Conservation (phyloP, 2,888 invertebrate genomes). For the Trisateles emortualis region DNA sequence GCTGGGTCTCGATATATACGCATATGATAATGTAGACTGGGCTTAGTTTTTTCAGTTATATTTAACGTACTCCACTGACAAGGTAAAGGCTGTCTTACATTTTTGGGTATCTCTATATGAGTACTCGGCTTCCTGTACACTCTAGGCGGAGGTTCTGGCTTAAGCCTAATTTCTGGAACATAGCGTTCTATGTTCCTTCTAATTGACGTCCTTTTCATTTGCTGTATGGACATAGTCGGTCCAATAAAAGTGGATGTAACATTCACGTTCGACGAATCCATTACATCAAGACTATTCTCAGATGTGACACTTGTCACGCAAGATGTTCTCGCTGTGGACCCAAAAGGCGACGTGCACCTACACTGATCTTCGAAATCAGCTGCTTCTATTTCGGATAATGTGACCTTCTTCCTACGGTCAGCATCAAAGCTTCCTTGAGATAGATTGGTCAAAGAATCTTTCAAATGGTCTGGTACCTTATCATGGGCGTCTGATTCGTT, state of each 20-base stretch:
- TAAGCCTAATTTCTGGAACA: slow-evolving; percentile 75
- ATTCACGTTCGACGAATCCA: slow-evolving; percentile 82
- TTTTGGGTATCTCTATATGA: slow-evolving; percentile 80
- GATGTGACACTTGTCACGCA: slow-evolving; percentile 87
- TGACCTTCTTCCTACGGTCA: slow-evolving; percentile 73
- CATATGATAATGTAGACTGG: slow-evolving; percentile 84
- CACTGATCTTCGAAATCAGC: slow-evolving; percentile 90
- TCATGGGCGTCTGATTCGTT: slow-evolving; percentile 76
- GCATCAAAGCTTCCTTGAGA: slow-evolving; percentile 66
- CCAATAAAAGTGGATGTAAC: slow-evolving; percentile 83
- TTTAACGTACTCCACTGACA: slow-evolving; percentile 83
- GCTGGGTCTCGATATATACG: slow-evolving; percentile 78
- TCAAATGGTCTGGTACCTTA: slow-evolving; percentile 62
- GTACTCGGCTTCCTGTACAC: slow-evolving; percentile 80
- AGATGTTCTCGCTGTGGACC: slow-evolving; percentile 90
- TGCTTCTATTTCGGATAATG: slow-evolving; percentile 86
- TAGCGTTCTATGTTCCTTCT: slow-evolving; percentile 76
- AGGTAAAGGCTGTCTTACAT: slow-evolving; percentile 75
- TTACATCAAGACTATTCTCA: slow-evolving; percentile 85
- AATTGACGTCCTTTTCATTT: slow-evolving; percentile 84
- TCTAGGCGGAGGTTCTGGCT: slow-evolving; percentile 81
- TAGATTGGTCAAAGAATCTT: slow-evolving; percentile 64
- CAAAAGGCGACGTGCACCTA: slow-evolving; percentile 91
- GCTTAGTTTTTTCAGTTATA: slow-evolving; percentile 79
- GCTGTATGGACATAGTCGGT: slow-evolving; percentile 77